phyloP scores from a whole-genome alignment of 1,140 invertebrate genomes.

The Orchesella cincta region DNA sequence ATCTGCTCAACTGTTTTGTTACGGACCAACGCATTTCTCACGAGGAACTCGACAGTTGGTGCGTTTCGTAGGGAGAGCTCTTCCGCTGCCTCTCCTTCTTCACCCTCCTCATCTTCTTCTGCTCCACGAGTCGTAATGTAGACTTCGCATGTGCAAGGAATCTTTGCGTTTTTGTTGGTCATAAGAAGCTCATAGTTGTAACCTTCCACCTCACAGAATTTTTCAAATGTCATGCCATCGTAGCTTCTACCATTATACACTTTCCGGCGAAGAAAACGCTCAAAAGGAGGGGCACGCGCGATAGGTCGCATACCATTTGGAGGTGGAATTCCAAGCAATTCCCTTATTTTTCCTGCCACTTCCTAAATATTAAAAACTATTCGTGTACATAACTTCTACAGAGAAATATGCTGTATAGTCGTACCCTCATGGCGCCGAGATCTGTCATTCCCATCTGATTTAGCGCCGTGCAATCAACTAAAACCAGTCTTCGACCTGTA shows the following conservation, averaged over 20 bases:
- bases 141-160: constrained; percentile 34
- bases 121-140: neutral
- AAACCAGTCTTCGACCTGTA: constrained; percentile 33
- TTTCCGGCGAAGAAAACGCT: constrained; percentile 34
- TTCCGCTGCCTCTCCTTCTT: neutral
- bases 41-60: constrained; percentile 44
- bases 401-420: too few relatives aligned
- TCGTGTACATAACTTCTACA: neutral
- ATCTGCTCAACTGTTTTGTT: constrained; percentile 38
- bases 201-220: constrained; percentile 39
- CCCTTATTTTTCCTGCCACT: constrained; percentile 41
- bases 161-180: constrained; percentile 29
- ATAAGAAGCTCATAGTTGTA: constrained; percentile 35
- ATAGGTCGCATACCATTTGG: constrained; percentile 45
- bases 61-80: constrained; percentile 37
- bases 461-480: constrained; percentile 40
- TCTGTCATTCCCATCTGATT: constrained; percentile 46
- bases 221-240: constrained; percentile 39
- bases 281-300: constrained; percentile 35
- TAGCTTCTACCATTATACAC: constrained; percentile 4
- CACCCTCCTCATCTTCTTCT: neutral
- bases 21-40: constrained; percentile 27
- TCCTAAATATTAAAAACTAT: neutral
- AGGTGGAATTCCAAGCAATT: constrained; percentile 38
- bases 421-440: constrained; percentile 42